Base-by-base conservation (phyloP, 1,140 invertebrate species). In the Halesus radiatus region DNA sequence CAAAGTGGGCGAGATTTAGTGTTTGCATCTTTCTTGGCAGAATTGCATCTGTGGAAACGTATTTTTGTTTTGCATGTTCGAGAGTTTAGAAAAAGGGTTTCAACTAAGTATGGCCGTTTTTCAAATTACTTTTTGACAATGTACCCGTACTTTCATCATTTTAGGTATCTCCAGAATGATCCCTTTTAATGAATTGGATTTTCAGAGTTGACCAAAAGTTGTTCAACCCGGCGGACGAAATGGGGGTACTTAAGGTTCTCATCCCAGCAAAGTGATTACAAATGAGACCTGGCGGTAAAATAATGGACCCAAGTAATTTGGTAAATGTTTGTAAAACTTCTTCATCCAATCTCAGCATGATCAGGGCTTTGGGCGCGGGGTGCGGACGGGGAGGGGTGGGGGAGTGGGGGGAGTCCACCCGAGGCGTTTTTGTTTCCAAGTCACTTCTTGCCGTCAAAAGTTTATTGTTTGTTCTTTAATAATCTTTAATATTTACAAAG, bases 401-500 rank as follows among this genome's bases (percentile, higher is more conserved):
- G 52, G 20, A 3, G 29, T 22, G 70, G 45, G 23, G 70, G 23
- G 50, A 74, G 23, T 23, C 18, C 52, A 77, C 77, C 58, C 58
- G 73, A 62, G 66, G 77, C 78, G 81, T 82, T 82, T 82, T 82
- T 82, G 81, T 82, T 82, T 82, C 77, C 81, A 76, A 70, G 74
- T 79, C 73, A 70, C 81, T 82, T 82, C 81, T 82, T 79, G 81
- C 81, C 81, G 78, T 82, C 81, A 79, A 79, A 82, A 82, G 77
- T 82, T 82, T 82, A 82, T 82, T 82, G 81, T 82, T 82, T 82
- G 81, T 79, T 82, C 81, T 79, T 81, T 82, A 82, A 82, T 82
- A 82, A 82, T 82, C 81, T 82, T 82, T 82, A 82, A 82, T 82
- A 82, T 82, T 82, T 82, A 82, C 78, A 82, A 82, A 82, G 78